These are phyloP conservation scores for Danio albolineatus DNA, from an alignment of 2,797 vertebrate species.

Conservation along the genomic window DNA sequence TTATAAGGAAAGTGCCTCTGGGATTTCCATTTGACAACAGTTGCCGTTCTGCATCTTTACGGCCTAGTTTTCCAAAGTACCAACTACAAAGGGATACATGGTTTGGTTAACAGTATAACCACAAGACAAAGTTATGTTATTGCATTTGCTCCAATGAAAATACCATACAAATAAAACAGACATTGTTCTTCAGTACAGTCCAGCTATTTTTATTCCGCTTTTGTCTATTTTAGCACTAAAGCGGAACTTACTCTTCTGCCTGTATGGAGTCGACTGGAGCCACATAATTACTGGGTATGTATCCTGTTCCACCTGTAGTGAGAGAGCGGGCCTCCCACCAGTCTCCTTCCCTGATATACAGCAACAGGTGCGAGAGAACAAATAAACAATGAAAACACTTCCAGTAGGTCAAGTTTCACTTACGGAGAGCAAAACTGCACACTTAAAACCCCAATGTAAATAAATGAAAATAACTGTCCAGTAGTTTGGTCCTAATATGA, in stretches of 20 bases:
- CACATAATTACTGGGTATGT: constrained; percentile 99
- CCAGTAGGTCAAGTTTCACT: neutral
- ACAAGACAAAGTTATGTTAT: constrained; percentile 28
- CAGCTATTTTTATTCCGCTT: constrained; percentile 20
- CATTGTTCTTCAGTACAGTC: constrained; percentile 3
- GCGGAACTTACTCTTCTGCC: constrained; percentile 93
- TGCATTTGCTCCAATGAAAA: constrained; percentile 18
- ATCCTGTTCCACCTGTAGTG: constrained; percentile 96
- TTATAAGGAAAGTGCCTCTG: constrained; percentile 98
- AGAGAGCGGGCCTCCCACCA: constrained; percentile 99
- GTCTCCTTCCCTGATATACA: constrained; percentile 90
- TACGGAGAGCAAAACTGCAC: neutral
- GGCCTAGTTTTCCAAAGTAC: constrained; percentile 99
- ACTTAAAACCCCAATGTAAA: neutral
- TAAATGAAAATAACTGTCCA: neutral
- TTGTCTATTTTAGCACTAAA: constrained; percentile 43
- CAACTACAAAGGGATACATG: constrained; percentile 79
- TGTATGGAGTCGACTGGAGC: constrained; percentile 99
- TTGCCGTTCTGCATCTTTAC: constrained; percentile 98
- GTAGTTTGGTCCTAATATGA: neutral
- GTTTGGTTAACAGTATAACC: constrained; percentile 35
- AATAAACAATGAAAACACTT: constrained; percentile 16
- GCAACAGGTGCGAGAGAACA: constrained; percentile 13
- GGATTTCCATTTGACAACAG: constrained; percentile 96
- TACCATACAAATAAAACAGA: constrained; percentile 3